phyloP scores from a whole-genome alignment of 64 coral and sea anemone species.

The Montipora capricornis region DNA sequence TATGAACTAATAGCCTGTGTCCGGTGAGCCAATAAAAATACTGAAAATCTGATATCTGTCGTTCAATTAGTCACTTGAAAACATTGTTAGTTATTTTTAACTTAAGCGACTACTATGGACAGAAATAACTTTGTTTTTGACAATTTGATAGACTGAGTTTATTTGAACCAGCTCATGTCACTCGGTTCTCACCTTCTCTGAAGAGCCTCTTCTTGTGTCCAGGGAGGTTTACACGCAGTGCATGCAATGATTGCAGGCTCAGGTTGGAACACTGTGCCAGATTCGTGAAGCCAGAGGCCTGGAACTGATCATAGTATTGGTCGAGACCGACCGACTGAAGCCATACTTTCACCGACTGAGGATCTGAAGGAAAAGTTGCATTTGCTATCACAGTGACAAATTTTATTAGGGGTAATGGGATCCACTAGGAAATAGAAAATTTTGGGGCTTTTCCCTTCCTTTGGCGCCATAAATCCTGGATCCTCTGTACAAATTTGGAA shows the following conservation, averaged over 20 bases:
- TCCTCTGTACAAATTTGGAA: too few relatives aligned
- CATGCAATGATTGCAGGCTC: constrained; percentile 12
- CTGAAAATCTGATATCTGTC: too few relatives aligned
- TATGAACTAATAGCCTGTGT: too few relatives aligned
- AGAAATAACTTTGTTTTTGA: background rate
- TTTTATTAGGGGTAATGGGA: too few relatives aligned
- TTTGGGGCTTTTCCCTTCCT: too few relatives aligned
- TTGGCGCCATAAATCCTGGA: too few relatives aligned
- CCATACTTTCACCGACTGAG: constrained; percentile 17
- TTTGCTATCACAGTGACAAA: background rate
- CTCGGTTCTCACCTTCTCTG: constrained; percentile 15
- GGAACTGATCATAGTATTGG: constrained; percentile 36
- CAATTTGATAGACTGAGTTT: background rate
- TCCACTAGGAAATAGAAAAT: too few relatives aligned
- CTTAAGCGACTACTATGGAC: background rate
- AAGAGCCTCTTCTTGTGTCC: constrained; percentile 46
- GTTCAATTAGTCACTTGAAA: too few relatives aligned
- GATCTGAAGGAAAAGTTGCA: constrained; percentile 4
- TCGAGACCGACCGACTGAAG: constrained; percentile 43
- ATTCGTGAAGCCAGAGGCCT: constrained; percentile 46
- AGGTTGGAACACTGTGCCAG: constrained; percentile 9
- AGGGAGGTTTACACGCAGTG: background rate
- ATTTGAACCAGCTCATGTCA: background rate
- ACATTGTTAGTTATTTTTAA: too few relatives aligned
- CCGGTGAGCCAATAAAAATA: too few relatives aligned